phyloP scores from a whole-genome alignment of 1,140 invertebrate genomes.

The Papilio glaucus region DNA sequence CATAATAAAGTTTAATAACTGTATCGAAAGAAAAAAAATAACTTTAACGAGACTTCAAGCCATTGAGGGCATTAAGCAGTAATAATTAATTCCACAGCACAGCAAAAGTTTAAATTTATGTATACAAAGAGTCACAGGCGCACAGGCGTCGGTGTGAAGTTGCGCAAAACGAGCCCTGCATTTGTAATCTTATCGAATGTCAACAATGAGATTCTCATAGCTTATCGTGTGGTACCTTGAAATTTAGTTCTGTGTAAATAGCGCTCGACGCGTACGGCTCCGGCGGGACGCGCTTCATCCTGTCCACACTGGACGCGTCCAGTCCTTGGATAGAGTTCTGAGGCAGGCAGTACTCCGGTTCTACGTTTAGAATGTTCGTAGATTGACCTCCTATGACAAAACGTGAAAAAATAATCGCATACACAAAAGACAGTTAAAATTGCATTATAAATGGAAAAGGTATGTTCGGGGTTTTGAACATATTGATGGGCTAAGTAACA shows the following conservation, averaged over 20 bases:
- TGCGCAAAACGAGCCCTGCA: conserved; percentile 53
- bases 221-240: conserved; percentile 72
- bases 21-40: too few relatives aligned
- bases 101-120: neutral
- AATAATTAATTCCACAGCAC: neutral
- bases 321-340: conserved; percentile 78
- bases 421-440: too few relatives aligned
- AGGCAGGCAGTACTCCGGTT: conserved; percentile 76
- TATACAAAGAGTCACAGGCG: conserved; percentile 8
- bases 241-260: conserved; percentile 81
- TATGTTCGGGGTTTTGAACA: too few relatives aligned
- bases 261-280: conserved; percentile 79
- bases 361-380: conserved; percentile 73
- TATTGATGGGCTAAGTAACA: too few relatives aligned
- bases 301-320: conserved; percentile 74
- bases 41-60: neutral
- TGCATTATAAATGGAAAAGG: too few relatives aligned
- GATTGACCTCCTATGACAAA: conserved; percentile 66
- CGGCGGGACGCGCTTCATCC: conserved; percentile 70
- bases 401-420: neutral
- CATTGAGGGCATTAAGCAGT: neutral
- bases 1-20: too few relatives aligned
- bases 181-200: conserved; percentile 61
- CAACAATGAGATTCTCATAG: conserved; percentile 65
- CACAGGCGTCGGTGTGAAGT: conserved; percentile 40